Evolutionary conservation across 1,140 invertebrate species (phyloP).

Genomic region (Drosophila fuyamai): DNA sequence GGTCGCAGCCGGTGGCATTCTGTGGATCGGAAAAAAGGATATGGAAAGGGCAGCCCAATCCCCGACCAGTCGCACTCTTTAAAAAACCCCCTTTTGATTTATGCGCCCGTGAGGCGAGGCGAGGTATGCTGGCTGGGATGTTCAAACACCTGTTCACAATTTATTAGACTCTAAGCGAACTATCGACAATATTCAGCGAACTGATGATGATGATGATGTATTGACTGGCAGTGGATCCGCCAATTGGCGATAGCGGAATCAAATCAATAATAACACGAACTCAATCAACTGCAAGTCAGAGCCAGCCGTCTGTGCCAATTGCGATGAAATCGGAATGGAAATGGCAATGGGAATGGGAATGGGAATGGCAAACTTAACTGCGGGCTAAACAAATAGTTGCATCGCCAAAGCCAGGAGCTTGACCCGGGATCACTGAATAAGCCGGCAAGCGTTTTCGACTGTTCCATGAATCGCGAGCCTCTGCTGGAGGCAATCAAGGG

Average conservation of each 20-base stretch:
- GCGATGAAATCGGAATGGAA: conserved; percentile 5
- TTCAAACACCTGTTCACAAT: conserved; percentile 61
- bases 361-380: conserved; percentile 15
- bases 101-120: conserved; percentile 29
- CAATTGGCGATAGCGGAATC: conserved; percentile 55
- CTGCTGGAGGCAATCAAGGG: conserved; percentile 38
- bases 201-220: conserved; percentile 32
- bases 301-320: conserved; percentile 3
- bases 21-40: background rate
- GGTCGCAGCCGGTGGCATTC: too few species aligned
- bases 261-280: conserved; percentile 44
- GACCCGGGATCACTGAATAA: conserved; percentile 47
- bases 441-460: conserved; percentile 46
- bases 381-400: conserved; percentile 43
- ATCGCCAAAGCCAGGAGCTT: conserved; percentile 43
- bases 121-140: background rate
- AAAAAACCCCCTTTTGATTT: conserved; percentile 68
- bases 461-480: conserved; percentile 50
- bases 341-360: background rate
- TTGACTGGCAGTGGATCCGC: conserved; percentile 31
- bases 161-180: conserved; percentile 48
- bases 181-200: conserved; percentile 29
- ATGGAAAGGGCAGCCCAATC: conserved; percentile 19
- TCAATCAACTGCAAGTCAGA: conserved; percentile 46
- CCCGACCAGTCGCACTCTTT: conserved; percentile 37